Base-by-base conservation (phyloP, 2,113 vertebrate genomes). In the Tychaedon coryphoeus region DNA sequence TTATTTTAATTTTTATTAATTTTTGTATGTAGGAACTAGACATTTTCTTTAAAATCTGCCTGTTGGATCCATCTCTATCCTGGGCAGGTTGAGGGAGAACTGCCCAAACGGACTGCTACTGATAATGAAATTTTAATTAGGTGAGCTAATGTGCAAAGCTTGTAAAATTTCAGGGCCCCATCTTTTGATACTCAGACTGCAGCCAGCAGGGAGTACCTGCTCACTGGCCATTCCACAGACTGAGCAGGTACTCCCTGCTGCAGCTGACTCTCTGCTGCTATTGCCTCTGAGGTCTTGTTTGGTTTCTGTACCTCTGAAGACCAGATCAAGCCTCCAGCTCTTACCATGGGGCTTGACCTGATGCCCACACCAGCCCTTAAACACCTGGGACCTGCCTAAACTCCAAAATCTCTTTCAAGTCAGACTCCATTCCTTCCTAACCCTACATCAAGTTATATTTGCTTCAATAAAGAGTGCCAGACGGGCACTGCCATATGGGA, bases 211-310 rank as follows among this genome's bases (percentile, higher is more conserved):
- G 33, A 51, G 36, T 38, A 38, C 23, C 38, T 66, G 33, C 38
- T 67, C 53, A 40, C 24, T 61, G n/a, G 24, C 38, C 53, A 40
- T 45, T 45, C 17, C 12, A 40, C 77, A 60, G 53, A 54, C 53
- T 47, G 10, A 69, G 58, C 17, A 34, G 47, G 5, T 43, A 53
- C 2, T 58, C 40, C 43, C 29, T 1, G 5, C 38, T 62, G 64
- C 54, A 82, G 45, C 25, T 0, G 0, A 45, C 8, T 36, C 36
- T 36, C 36, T 36, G 28, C 8, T 17, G 8, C 33, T 24, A 3
- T 38, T 34, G 16, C 28, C 24, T 40, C 4, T 10, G 26, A 31
- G 7, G 10, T 57, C 58, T 64, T n/a, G n/a, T 5, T 33, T 36
- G 31, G 25, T 18, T 82, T 82, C 38, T 17, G 3, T 14, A 73